Evolutionary conservation across 2,888 invertebrate species (phyloP).

Genomic region (Coelopa pilipes): DNA sequence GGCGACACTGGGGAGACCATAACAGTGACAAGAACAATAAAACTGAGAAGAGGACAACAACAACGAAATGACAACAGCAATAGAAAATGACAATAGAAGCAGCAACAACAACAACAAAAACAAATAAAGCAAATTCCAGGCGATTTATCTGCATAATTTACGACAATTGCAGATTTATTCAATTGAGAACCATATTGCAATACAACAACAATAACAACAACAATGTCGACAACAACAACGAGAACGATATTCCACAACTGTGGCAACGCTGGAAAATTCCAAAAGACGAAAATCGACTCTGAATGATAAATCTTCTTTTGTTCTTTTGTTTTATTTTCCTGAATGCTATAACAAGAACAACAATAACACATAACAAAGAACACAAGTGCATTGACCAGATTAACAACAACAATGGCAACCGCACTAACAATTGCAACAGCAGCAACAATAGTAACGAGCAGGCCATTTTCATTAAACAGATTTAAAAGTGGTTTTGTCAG

Average conservation of each 20-base stretch:
- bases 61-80: too few relatives aligned
- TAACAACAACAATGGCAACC: too few relatives aligned
- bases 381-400: too few relatives aligned
- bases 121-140: too few relatives aligned
- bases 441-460: neutral
- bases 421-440: neutral
- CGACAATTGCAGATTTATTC: too few relatives aligned
- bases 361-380: too few relatives aligned
- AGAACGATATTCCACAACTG: neutral
- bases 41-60: neutral
- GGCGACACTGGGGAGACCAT: neutral
- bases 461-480: too few relatives aligned
- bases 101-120: slow-evolving; percentile 1
- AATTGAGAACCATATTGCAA: neutral
- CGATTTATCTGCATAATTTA: too few relatives aligned
- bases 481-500: too few relatives aligned
- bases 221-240: neutral
- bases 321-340: too few relatives aligned
- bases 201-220: slow-evolving; percentile 7
- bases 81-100: neutral
- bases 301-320: too few relatives aligned
- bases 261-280: neutral
- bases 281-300: neutral
- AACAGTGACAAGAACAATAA: neutral
- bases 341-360: neutral